Evolutionary conservation across 2,797 vertebrate genomes (phyloP).

Genomic region (Halcyon smyrnensis): DNA sequence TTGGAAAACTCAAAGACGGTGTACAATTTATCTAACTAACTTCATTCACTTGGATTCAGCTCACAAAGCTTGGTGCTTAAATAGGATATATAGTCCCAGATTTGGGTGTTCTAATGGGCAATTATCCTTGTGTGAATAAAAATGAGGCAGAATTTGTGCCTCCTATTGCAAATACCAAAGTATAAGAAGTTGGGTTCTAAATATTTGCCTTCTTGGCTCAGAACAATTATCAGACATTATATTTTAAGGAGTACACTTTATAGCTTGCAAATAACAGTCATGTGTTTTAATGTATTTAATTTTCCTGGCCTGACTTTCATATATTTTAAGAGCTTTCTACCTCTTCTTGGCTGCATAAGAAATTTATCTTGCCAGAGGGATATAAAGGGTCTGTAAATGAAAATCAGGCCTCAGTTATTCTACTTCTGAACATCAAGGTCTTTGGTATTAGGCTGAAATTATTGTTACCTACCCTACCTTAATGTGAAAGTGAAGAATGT

Average conservation of each 20-base stretch:
- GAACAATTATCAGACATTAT: constrained; percentile 60
- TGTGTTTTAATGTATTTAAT: constrained; percentile 64
- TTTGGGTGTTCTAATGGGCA: not conserved
- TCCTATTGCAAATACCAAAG: not conserved
- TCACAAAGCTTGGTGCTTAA: not conserved
- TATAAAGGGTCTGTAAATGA: constrained; percentile 46
- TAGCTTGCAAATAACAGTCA: constrained; percentile 46
- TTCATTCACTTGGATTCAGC: not conserved
- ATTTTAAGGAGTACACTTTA: constrained; percentile 54
- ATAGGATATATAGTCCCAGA: constrained; percentile 11
- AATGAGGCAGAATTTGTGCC: constrained; percentile 18
- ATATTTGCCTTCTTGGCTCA: constrained; percentile 47
- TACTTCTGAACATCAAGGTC: constrained; percentile 57
- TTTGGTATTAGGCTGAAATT: constrained; percentile 58
- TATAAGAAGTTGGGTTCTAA: constrained; percentile 27
- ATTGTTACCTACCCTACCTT: constrained; percentile 60
- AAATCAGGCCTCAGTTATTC: constrained; percentile 38
- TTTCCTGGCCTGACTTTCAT: constrained; percentile 41
- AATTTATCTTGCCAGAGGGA: constrained; percentile 38
- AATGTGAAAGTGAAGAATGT: constrained; percentile 72
- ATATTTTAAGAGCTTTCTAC: constrained; percentile 46
- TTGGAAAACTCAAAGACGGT: constrained; percentile 7
- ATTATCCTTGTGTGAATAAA: constrained; percentile 20
- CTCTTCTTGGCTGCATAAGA: constrained; percentile 4
- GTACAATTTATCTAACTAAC: constrained; percentile 1